Conservation (phyloP, 2,888 invertebrate genomes). For the Silvanus unidentatus region DNA sequence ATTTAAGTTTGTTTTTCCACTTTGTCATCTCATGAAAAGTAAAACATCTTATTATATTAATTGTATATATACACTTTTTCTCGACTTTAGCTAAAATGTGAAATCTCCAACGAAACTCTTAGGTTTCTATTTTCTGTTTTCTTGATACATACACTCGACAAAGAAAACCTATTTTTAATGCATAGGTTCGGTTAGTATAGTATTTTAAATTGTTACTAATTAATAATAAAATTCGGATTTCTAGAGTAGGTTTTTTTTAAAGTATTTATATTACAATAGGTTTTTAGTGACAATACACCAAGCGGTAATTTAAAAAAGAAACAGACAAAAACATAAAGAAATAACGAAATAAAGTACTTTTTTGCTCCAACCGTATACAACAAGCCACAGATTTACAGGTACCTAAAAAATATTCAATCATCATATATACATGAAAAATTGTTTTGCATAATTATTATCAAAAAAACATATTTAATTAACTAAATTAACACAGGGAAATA, state of each 20-base stretch:
- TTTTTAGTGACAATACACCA: constrained; percentile 39
- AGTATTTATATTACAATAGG: constrained; percentile 38
- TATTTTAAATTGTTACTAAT: constrained; percentile 25
- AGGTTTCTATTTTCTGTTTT: constrained; percentile 1
- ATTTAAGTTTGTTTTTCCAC: too few relatives aligned
- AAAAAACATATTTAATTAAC: constrained; percentile 26
- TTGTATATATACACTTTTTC: constrained; percentile 27
- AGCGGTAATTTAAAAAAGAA: constrained; percentile 18
- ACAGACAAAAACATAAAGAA: constrained; percentile 17
- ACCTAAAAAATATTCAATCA: constrained; percentile 39
- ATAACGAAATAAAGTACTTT: constrained; percentile 27
- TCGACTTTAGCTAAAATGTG: constrained; percentile 21
- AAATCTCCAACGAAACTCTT: constrained; percentile 18
- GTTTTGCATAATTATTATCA: constrained; percentile 9
- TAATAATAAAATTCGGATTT: constrained; percentile 45
- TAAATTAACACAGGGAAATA: constrained; percentile 34
- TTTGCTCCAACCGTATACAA: constrained; percentile 42
- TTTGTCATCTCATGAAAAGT: too few relatives aligned
- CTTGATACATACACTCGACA: constrained; percentile 31
- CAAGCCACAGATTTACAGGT: constrained; percentile 47
- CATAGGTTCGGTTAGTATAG: constrained; percentile 34
- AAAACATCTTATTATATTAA: constrained; percentile 18
- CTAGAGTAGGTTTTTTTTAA: constrained; percentile 42
- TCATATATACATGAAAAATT: constrained; percentile 31
- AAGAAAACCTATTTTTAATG: constrained; percentile 24